Evolutionary conservation across 2,888 invertebrate genomes (phyloP).

Genomic region (Scaptomyza parva): DNA sequence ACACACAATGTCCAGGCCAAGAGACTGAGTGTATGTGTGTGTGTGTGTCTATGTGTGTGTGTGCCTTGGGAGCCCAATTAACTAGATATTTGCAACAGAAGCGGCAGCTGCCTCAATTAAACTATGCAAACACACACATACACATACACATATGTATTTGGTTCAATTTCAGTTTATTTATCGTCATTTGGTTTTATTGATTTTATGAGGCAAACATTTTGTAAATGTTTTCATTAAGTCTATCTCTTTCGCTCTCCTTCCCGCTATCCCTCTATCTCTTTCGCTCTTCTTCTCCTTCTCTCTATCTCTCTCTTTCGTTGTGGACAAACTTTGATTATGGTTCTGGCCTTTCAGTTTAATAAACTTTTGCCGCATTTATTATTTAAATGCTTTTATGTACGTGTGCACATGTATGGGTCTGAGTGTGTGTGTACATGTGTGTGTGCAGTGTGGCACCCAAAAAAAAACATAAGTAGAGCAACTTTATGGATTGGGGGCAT

Average conservation of each 20-base stretch:
- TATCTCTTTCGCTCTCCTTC: background rate
- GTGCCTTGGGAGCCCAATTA: constrained; percentile 46
- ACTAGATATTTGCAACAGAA: constrained; percentile 19
- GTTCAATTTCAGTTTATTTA: constrained; percentile 68
- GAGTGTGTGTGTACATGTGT: background rate
- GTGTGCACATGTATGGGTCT: constrained; percentile 2
- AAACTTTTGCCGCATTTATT: constrained; percentile 71
- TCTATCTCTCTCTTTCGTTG: background rate
- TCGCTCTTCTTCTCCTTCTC: background rate
- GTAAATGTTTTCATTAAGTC: constrained; percentile 72
- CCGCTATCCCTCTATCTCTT: background rate
- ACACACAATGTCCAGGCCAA: constrained; percentile 15
- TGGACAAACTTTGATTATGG: constrained; percentile 53
- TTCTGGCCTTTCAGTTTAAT: constrained; percentile 43
- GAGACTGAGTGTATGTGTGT: too few species aligned
- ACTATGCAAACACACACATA: background rate
- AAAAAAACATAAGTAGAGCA: constrained; percentile 43
- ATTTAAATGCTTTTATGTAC: constrained; percentile 69
- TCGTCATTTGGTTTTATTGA: constrained; percentile 69
- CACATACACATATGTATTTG: constrained; percentile 18
- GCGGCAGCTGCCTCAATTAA: constrained; percentile 23
- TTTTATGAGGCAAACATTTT: constrained; percentile 74
- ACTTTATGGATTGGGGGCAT: constrained; percentile 34
- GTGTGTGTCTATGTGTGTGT: too few species aligned
- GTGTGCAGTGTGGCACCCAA: constrained; percentile 1